Base-by-base conservation (phyloP, 2,113 vertebrate genomes). In the Orcinus orca region DNA sequence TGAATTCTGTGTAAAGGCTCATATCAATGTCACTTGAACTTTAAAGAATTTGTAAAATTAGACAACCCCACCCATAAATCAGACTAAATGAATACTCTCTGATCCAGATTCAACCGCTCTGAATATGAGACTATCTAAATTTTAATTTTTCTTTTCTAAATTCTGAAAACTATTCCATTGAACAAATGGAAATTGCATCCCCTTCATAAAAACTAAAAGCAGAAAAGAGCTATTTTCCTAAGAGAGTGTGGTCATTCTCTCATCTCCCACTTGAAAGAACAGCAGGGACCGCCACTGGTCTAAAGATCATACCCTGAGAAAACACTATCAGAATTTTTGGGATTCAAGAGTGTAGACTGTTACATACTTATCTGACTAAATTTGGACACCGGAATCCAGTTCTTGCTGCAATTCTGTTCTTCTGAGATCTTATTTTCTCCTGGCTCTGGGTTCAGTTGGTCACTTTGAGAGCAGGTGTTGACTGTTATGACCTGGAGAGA, bases 331-430 rank as follows among this genome's bases (percentile, higher is more conserved):
- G 60, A 8, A 26, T 13, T 53, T n/a, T 63, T 10, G 26, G 92
- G 53, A 50, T 55, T 29, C 29, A 62, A 63, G 12, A 41, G 15
- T 76, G 10, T 23, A 96, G 82, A 92, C 55, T 21, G 8, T 47
- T 91, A 98, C 99, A 96, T 99, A 99, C 99, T 99, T 96, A 99
- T 98, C 96, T 99, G 99, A 98, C 97, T 99, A 97, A 99, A 99
- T 97, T 98, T 99, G 97, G 99, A 98, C 73, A 99, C 99, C 0
- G 99, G 98, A 25, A 99, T 99, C 99, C 99, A 99, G 76, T 98
- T 99, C 83, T 98, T 98, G 93, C 91, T 97, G 23, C 63, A 44
- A 44, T 97, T 94, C 50, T 98, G 97, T 81, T 97, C 98, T 88
- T 95, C 67, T 63, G 97, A 97, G 96, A 92, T 31, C 85, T 29